phyloP scores from a whole-genome alignment of 2,888 invertebrate genomes.

The Catotricha subobsoleta region DNA sequence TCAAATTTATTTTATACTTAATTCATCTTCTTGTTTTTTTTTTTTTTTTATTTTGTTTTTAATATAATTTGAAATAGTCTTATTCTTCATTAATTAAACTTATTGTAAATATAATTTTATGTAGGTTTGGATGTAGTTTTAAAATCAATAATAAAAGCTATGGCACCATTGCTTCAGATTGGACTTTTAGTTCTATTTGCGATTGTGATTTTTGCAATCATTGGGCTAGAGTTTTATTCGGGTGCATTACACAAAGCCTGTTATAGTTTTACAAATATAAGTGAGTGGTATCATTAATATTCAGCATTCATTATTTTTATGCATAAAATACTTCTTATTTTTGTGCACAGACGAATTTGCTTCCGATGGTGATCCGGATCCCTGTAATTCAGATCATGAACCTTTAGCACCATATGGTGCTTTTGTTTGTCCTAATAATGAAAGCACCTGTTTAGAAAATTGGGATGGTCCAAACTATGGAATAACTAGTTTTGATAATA shows the following conservation, averaged over 20 bases:
- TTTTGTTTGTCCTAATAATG: background rate
- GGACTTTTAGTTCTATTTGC: conserved; percentile 99
- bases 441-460: conserved; percentile 52
- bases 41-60: too few relatives aligned
- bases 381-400: conserved; percentile 60
- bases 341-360: too few relatives aligned
- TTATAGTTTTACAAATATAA: conserved; percentile 85
- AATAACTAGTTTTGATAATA: conserved; percentile 99
- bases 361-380: conserved; percentile 80
- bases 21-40: background rate
- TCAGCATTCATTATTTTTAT: too few relatives aligned
- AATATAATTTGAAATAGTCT: too few relatives aligned
- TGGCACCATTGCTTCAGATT: conserved; percentile 99
- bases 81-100: too few relatives aligned
- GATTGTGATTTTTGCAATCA: conserved; percentile 99
- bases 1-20: background rate
- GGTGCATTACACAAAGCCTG: conserved; percentile 98
- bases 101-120: conserved; percentile 9
- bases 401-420: conserved; percentile 33
- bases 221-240: conserved; percentile 99
- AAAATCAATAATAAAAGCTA: conserved; percentile 99
- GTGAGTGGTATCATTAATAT: too few relatives aligned
- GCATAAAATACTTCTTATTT: background rate
- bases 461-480: conserved; percentile 97
- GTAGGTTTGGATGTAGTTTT: conserved; percentile 99